Base-by-base conservation (phyloP, 2,113 vertebrate species). In the Rhabdornis inornatus region DNA sequence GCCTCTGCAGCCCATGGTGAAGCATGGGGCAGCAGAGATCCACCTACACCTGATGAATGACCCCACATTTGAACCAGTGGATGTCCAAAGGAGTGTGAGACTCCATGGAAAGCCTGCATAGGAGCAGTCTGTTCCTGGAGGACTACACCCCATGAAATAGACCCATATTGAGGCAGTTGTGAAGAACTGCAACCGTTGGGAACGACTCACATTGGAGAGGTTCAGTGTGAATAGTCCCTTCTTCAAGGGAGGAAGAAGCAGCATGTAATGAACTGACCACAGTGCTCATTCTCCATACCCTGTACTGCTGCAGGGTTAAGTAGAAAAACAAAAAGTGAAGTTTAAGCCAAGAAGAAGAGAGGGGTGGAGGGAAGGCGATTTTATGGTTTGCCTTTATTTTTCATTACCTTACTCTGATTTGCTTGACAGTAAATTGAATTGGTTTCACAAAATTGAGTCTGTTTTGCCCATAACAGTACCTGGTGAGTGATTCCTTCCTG, bases 51-150 rank as follows among this genome's bases (percentile, higher is more conserved):
- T 35, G 2, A 1, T 7, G 8, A 13, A 45, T 9, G 5, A 31
- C 7, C 3, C 5, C 25, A 15, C 0, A 1, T 13, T 1, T 1
- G 9, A 50, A 6, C 4, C 15, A 0, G 3, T 6, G 5, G 8
- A 7, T 42, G 4, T 23, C 27, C 0, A 5, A 44, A 81, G 42
- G 39, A 72, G 9, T 7, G 3, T 35, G 44, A 59, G 18, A 35
- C 42, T 13, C 7, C 2, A 0, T 24, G 27, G 8, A 28, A 37
- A 74, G 10, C 7, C 11, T 5, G 3, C 1, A 1, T 0, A 45
- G 40, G 6, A 52, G 23, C 24, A n/a, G 6, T 30, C 11, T 9
- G 2, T 19, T 35, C 18, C 19, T 56, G 28, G 22, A 76, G 28
- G 45, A 15, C 27, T 44, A 45, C 4, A 28, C 5, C 9, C 13